A percentile compares a stretch with the other conserved stretches of the same genome.
phyloP scores from a whole-genome alignment of 2,797 vertebrate species.

The Netta rufina region DNA sequence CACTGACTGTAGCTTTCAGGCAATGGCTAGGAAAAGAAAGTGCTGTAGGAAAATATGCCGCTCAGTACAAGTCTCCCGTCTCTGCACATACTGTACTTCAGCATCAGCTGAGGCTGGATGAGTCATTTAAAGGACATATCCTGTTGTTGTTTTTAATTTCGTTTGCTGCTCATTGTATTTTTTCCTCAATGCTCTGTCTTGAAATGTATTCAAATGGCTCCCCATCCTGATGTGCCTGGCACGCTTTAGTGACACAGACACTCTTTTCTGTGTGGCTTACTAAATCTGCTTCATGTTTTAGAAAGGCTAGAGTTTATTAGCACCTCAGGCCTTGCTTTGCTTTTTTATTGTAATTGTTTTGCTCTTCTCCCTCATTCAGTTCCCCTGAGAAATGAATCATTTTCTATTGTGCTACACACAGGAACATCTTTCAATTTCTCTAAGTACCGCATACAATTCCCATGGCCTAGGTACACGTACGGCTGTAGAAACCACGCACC shows the following conservation, averaged over 20 bases:
- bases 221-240: background rate
- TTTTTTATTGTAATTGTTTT: constrained; percentile 17
- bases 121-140: background rate
- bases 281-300: background rate
- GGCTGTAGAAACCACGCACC: fast-evolving
- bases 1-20: constrained; percentile 28
- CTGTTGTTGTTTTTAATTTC: background rate
- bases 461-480: fast-evolving
- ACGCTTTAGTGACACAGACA: background rate
- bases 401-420: background rate
- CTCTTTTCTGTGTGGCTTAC: background rate
- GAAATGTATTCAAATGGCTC: background rate
- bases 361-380: background rate
- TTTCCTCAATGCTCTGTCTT: background rate
- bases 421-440: background rate
- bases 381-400: background rate
- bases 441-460: fast-evolving
- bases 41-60: background rate
- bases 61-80: background rate
- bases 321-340: background rate
- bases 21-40: constrained; percentile 34
- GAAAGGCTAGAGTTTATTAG: background rate
- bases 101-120: background rate
- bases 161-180: background rate
- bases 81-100: background rate